A percentile compares a stretch with the other conserved stretches of the same genome.
These are phyloP conservation scores for Megaceryle maxima DNA, from an alignment of 2,113 vertebrate genomes.

Conservation along the genomic window DNA sequence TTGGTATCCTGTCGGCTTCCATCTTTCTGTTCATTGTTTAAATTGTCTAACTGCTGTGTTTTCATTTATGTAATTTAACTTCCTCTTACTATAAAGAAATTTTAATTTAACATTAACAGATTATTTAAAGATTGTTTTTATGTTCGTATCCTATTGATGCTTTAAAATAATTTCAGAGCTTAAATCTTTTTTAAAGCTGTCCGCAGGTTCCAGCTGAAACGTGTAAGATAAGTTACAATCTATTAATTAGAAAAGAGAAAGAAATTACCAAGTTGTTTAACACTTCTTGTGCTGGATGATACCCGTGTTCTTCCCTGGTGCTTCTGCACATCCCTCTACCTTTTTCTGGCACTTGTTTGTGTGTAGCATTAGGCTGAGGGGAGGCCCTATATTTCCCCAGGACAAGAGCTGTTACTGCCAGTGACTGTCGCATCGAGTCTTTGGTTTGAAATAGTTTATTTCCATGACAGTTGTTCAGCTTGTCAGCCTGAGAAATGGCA, in stretches of 20 bases:
- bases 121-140: not conserved
- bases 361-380: not conserved
- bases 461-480: not conserved
- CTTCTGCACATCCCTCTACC: not conserved
- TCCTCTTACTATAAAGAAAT: not conserved
- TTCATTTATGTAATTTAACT: not conserved
- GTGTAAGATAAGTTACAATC: not conserved
- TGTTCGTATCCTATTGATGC: not conserved
- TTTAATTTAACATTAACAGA: not conserved
- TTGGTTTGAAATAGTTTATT: not conserved
- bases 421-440: fast-evolving
- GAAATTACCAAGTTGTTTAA: not conserved
- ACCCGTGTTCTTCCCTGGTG: not conserved
- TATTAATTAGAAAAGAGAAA: not conserved
- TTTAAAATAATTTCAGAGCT: not conserved
- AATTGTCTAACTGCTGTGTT: not conserved
- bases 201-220: not conserved
- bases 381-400: not conserved
- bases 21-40: not conserved
- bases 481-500: not conserved
- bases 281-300: not conserved
- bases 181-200: not conserved
- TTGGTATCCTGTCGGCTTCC: not conserved
- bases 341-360: not conserved
- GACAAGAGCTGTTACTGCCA: not conserved